These are phyloP conservation scores for Allophyes oxyacanthae DNA, from an alignment of 2,888 invertebrate genomes.

Conservation along the genomic window DNA sequence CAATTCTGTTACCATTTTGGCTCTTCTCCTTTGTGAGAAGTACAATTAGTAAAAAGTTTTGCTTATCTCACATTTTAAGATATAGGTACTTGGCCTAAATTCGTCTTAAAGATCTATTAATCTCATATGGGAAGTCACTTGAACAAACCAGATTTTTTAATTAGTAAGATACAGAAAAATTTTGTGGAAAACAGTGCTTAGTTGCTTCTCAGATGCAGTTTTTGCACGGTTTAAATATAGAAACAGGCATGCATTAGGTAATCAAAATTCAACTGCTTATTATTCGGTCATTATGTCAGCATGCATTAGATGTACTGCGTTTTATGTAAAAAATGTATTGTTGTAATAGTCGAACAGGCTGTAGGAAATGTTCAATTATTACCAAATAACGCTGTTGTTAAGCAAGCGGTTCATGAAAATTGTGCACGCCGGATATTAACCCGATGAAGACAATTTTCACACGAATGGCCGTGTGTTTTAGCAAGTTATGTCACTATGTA, in stretches of 20 bases:
- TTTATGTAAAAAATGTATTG: slow-evolving; percentile 45
- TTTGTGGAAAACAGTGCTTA: background rate
- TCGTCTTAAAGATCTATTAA: too few relatives aligned
- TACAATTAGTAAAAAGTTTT: too few relatives aligned
- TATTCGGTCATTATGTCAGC: slow-evolving; percentile 49
- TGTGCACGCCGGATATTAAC: slow-evolving; percentile 58
- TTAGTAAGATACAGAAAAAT: background rate
- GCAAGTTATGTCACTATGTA: background rate
- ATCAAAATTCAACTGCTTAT: slow-evolving; percentile 29
- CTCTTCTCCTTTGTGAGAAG: too few relatives aligned
- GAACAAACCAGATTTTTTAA: too few relatives aligned
- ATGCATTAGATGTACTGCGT: slow-evolving; percentile 28
- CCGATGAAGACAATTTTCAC: slow-evolving; percentile 62
- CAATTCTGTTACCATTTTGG: too few relatives aligned
- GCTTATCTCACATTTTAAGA: too few relatives aligned
- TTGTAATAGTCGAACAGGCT: slow-evolving; percentile 34
- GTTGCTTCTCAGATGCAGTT: background rate
- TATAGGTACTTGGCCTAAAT: too few relatives aligned
- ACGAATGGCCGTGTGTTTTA: slow-evolving; percentile 32
- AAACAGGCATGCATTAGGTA: slow-evolving; percentile 11
- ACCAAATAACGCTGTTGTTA: slow-evolving; percentile 64
- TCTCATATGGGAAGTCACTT: too few relatives aligned
- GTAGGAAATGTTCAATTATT: slow-evolving; percentile 71
- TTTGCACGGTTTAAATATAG: slow-evolving; percentile 6
- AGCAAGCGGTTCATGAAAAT: slow-evolving; percentile 64